These are phyloP conservation scores for Drosophila aldrichi DNA, from an alignment of 2,888 invertebrate species.

Conservation along the genomic window DNA sequence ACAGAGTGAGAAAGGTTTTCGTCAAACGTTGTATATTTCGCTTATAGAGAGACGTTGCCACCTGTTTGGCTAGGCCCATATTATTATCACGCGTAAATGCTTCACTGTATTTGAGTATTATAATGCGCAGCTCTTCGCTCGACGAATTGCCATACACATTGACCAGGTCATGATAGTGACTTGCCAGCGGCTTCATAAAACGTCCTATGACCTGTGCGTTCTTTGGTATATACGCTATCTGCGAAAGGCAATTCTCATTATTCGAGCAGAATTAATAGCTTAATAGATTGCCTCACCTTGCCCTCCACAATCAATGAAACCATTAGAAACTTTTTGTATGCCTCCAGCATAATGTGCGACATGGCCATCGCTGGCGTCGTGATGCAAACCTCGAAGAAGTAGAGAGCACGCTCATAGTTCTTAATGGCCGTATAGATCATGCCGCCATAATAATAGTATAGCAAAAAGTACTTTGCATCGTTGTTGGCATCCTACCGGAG, in stretches of 20 bases:
- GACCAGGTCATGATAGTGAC: conserved; percentile 95
- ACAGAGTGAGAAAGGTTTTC: conserved; percentile 90
- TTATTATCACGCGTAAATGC: conserved; percentile 92
- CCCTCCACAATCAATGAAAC: conserved; percentile 96
- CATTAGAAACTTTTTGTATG: conserved; percentile 98
- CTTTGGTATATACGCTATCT: conserved; percentile 91
- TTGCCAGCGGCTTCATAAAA: conserved; percentile 93
- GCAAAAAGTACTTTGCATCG: conserved; percentile 90
- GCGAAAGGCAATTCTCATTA: not conserved
- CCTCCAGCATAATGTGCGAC: conserved; percentile 98
- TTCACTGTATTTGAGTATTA: conserved; percentile 92
- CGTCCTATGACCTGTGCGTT: conserved; percentile 95
- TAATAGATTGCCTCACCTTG: conserved; percentile 88
- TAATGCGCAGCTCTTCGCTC: conserved; percentile 89
- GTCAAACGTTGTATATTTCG: conserved; percentile 98
- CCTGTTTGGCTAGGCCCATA: conserved; percentile 92
- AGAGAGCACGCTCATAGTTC: conserved; percentile 95
- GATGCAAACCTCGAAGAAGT: conserved; percentile 97
- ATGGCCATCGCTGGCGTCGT: conserved; percentile 97
- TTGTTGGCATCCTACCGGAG: conserved; percentile 88
- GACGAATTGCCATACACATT: conserved; percentile 92
- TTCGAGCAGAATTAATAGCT: not conserved
- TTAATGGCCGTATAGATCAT: conserved; percentile 98
- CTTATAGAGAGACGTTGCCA: conserved; percentile 95
- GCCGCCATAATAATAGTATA: conserved; percentile 98